These are phyloP conservation scores for Leptopilina clavipes DNA, from an alignment of 1,140 invertebrate species.

Conservation along the genomic window DNA sequence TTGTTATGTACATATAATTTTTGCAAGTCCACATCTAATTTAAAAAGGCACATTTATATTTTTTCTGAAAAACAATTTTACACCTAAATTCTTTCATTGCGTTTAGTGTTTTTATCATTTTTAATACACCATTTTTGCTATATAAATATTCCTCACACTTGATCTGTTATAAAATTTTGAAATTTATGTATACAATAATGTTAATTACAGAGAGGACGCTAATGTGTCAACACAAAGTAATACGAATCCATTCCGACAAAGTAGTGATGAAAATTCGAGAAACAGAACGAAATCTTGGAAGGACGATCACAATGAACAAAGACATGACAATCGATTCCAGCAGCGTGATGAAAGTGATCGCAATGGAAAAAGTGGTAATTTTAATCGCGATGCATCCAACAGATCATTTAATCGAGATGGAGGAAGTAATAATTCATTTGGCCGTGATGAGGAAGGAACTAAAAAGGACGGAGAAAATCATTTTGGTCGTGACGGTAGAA, in stretches of 20 bases:
- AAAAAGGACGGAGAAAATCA: not conserved
- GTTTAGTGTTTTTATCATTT: too few species aligned
- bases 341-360: slow-evolving; percentile 37
- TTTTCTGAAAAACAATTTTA: too few species aligned
- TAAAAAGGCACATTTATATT: too few species aligned
- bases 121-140: too few species aligned
- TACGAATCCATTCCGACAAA: slow-evolving; percentile 27
- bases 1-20: too few species aligned
- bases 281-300: slow-evolving; percentile 53
- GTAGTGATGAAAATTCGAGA: slow-evolving; percentile 10
- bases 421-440: slow-evolving; percentile 22
- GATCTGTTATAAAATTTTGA: too few species aligned
- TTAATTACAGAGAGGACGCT: not conserved
- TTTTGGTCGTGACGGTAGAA: slow-evolving; percentile 44
- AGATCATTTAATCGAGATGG: not conserved
- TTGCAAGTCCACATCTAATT: too few species aligned
- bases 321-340: slow-evolving; percentile 56
- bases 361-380: slow-evolving; percentile 30
- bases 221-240: not conserved
- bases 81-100: too few species aligned
- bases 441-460: not conserved
- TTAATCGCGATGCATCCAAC: not conserved
- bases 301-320: slow-evolving; percentile 62
- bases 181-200: not conserved
- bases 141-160: too few species aligned